phyloP scores from a whole-genome alignment of 2,888 invertebrate species.

The Halictus ligatus region DNA sequence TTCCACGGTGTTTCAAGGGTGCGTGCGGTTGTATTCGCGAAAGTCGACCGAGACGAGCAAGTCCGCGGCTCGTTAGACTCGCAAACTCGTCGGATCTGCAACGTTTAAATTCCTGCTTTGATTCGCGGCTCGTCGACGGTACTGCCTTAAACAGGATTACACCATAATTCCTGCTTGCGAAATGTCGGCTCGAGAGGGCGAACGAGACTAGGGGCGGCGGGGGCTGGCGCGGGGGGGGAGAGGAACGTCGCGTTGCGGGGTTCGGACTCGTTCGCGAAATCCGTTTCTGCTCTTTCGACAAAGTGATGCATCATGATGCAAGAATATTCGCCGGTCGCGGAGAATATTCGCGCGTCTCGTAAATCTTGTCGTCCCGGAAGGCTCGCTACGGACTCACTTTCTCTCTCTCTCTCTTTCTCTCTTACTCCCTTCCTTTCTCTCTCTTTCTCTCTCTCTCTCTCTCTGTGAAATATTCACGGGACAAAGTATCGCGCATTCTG shows the following conservation, averaged over 20 bases:
- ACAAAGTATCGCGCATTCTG: conserved; percentile 45
- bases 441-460: neutral
- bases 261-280: conserved; percentile 45
- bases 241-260: neutral
- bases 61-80: conserved; percentile 41
- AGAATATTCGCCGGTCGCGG: conserved; percentile 55
- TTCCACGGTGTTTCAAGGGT: neutral
- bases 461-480: conserved; percentile 52
- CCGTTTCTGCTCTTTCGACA: conserved; percentile 60
- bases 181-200: conserved; percentile 23
- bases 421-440: neutral
- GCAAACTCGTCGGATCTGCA: conserved; percentile 49
- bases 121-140: conserved; percentile 49
- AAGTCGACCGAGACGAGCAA: conserved; percentile 25
- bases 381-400: neutral
- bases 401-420: no score
- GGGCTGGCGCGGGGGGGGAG: neutral
- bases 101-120: conserved; percentile 63
- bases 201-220: neutral
- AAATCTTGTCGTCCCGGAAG: conserved; percentile 53
- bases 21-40: conserved; percentile 15
- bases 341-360: conserved; percentile 56
- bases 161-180: conserved; percentile 57
- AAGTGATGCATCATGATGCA: conserved; percentile 63
- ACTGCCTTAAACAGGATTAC: conserved; percentile 60